Evolutionary conservation across 2,888 invertebrate species (phyloP).

Genomic region (Caprella mutica): DNA sequence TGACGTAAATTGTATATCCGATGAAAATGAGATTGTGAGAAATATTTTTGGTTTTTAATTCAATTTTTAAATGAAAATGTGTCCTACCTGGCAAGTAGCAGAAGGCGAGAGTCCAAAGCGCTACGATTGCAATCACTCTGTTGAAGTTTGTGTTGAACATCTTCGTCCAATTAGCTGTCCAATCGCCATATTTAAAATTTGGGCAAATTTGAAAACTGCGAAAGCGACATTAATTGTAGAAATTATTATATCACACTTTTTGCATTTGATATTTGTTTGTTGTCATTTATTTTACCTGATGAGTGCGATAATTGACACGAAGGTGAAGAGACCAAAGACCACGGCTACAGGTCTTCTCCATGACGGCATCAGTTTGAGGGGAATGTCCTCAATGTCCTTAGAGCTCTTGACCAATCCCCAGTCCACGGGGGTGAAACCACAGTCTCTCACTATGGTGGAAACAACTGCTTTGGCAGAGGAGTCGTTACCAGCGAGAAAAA

Average conservation of each 20-base stretch:
- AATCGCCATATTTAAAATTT: conserved; percentile 19
- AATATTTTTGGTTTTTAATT: too few relatives aligned
- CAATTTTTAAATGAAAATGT: too few relatives aligned
- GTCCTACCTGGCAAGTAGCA: conserved; percentile 33
- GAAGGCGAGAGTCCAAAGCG: conserved; percentile 30
- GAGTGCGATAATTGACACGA: conserved; percentile 26
- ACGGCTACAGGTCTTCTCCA: conserved; percentile 31
- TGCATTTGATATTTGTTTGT: too few relatives aligned
- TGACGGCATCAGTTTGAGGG: conserved; percentile 30
- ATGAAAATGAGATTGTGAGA: too few relatives aligned
- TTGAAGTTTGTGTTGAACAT: conserved; percentile 33
- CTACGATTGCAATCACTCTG: conserved; percentile 26
- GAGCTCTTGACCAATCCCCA: conserved; percentile 28
- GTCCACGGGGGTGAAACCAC: conserved; percentile 33
- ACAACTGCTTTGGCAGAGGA: conserved; percentile 24
- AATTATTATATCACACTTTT: too few relatives aligned
- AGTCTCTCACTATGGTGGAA: conserved; percentile 14
- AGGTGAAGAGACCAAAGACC: conserved; percentile 30
- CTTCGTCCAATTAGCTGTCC: conserved; percentile 28
- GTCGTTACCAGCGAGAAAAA: conserved; percentile 28
- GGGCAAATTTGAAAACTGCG: conserved; percentile 31
- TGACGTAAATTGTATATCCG: too few relatives aligned
- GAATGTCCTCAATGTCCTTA: conserved; percentile 31
- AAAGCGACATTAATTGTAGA: too few relatives aligned
- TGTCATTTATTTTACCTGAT: conserved; percentile 22